Base-by-base conservation (phyloP, 2,888 invertebrate species). In the Leptopilina drosophilae region DNA sequence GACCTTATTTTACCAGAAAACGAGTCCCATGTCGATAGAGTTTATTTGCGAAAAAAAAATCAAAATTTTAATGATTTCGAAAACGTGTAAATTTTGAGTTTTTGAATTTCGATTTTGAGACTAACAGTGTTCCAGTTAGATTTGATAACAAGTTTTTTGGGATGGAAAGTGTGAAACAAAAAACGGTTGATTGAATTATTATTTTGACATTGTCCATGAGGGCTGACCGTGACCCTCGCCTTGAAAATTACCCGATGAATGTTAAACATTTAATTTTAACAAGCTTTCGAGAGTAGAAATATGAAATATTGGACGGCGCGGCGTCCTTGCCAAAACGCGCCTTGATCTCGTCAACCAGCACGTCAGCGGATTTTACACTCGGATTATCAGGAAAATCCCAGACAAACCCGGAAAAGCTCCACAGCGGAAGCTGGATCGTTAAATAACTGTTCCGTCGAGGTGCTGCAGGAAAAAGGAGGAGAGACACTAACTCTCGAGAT, bases 301-400 rank as follows among this genome's bases (percentile, higher is more conserved):
- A 56, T 56, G 33, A 73, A 73, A 73, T 73, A 73, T 73, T 73
- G n/a, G 56, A 5, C 40, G 26, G 56, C 15, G 15, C 40, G 26
- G 56, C 15, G 15, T 12, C 73, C 73, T 56, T 73, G 73, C 56
- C 26, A 26, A 73, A 56, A 73, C 73, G 33, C 33, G 73, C n/a
- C 73, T 56, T 49, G 33, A 56, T 40, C 56, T 33, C n/a, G 8
- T 73, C 73, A 56, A 40, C 26, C 33, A 33, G 12, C 9, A 73
- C 33, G 40, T 56, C 73, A 56, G 56, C 73, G 73, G 9, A 73
- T 80, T 80, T 80, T 40, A 77, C 80, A 80, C 75, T 56, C 40
- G 80, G 75, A 80, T 80, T 80, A 77, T 64, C 77, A n/a, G 66
- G 15, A 7, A 76, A 75, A 73, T 77, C 62, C 77, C 42, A 14